Conservation (phyloP, 2,113 vertebrate genomes). For the Apteryx mantelli region DNA sequence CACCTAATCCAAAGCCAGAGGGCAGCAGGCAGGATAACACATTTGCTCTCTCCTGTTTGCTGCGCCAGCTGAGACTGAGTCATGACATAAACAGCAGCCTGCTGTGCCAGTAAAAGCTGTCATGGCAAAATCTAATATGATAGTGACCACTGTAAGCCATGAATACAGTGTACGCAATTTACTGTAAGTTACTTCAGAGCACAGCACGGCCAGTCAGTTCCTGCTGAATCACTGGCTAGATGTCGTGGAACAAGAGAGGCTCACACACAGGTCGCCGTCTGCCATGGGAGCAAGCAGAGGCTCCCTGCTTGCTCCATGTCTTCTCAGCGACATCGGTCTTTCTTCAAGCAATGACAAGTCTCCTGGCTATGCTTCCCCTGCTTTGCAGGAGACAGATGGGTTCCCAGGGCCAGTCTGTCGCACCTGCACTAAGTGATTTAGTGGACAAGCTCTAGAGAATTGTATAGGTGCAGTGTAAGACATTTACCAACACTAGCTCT, state of each 20-base stretch:
- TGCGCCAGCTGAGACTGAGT: slow-evolving; percentile 60
- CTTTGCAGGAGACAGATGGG: background rate
- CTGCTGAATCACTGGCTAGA: slow-evolving; percentile 32
- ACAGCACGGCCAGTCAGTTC: background rate
- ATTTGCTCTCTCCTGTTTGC: slow-evolving; percentile 11
- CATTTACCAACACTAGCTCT: background rate
- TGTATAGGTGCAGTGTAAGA: background rate
- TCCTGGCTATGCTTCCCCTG: background rate
- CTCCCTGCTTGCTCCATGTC: background rate
- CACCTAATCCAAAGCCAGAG: background rate
- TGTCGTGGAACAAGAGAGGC: background rate
- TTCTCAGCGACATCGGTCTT: background rate
- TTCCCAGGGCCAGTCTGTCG: background rate
- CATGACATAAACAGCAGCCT: slow-evolving; percentile 38
- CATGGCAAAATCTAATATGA: slow-evolving; percentile 5
- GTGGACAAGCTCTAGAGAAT: background rate
- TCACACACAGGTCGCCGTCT: background rate
- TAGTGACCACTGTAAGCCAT: slow-evolving; percentile 26
- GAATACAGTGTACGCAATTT: background rate
- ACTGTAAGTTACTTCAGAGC: background rate
- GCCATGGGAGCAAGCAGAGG: accelerated
- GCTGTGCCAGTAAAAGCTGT: slow-evolving; percentile 57
- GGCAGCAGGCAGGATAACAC: background rate
- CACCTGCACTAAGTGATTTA: background rate
- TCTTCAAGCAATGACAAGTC: background rate